Conservation (phyloP, 92 coral and sea anemone genomes). For the Nematostella vectensis region DNA sequence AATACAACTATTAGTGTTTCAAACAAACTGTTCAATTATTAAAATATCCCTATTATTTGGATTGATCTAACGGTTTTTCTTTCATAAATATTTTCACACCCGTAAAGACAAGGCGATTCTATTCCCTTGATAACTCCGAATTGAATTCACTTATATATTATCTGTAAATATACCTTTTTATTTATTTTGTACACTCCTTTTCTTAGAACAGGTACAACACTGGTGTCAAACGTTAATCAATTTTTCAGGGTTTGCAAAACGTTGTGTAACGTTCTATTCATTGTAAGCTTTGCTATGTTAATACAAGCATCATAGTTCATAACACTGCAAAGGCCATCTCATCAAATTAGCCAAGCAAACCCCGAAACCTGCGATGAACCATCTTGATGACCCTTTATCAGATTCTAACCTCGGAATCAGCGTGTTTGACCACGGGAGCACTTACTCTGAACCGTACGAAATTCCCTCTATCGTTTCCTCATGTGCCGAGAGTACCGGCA, state of each 20-base stretch:
- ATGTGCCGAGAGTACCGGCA: slow-evolving; percentile 7
- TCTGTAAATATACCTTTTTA: too few relatives aligned
- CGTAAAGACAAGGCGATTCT: too few relatives aligned
- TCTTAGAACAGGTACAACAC: slow-evolving; percentile 17
- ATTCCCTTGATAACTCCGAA: too few relatives aligned
- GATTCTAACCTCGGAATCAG: slow-evolving; percentile 8
- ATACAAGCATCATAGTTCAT: slow-evolving; percentile 17
- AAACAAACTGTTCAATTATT: slow-evolving; percentile 1
- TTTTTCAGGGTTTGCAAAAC: slow-evolving; percentile 26
- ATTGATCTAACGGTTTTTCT: too few relatives aligned
- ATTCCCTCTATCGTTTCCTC: neutral
- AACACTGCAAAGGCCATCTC: too few relatives aligned
- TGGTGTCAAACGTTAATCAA: slow-evolving; percentile 31
- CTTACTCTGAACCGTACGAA: slow-evolving; percentile 14
- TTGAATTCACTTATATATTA: too few relatives aligned
- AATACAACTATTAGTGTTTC: neutral
- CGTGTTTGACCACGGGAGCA: slow-evolving; percentile 22
- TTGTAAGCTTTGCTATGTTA: neutral
- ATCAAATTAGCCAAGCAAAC: too few relatives aligned
- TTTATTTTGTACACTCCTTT: too few relatives aligned
- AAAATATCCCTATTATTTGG: too few relatives aligned
- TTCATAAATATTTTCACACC: too few relatives aligned
- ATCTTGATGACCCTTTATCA: slow-evolving; percentile 13
- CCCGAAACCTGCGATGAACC: too few relatives aligned
- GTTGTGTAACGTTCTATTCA: slow-evolving; percentile 17